A percentile compares a stretch with the other conserved stretches of the same genome.
These are phyloP conservation scores for Limnephilus marmoratus DNA, from an alignment of 2,888 invertebrate species.

Conservation along the genomic window DNA sequence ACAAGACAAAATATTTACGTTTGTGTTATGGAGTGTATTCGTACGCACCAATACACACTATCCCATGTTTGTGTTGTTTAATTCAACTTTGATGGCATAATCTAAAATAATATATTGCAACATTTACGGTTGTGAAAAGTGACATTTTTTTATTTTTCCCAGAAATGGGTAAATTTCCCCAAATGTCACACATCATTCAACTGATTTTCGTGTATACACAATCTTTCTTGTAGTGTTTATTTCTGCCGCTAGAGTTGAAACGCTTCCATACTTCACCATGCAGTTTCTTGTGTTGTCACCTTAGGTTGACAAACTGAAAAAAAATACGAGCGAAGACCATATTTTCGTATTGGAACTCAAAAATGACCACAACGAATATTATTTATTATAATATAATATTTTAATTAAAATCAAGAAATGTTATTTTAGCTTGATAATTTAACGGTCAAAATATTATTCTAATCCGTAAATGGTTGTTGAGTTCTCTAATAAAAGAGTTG, in stretches of 20 bases:
- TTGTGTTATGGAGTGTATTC: too few relatives aligned
- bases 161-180: background rate
- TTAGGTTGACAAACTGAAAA: background rate
- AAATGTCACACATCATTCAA: background rate
- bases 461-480: background rate
- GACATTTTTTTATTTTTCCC: background rate
- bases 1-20: too few relatives aligned
- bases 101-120: too few relatives aligned
- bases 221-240: background rate
- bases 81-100: too few relatives aligned
- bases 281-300: constrained; percentile 2
- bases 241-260: background rate
- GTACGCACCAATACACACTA: too few relatives aligned
- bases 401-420: background rate
- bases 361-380: background rate
- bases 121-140: too few relatives aligned
- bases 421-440: background rate
- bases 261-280: background rate
- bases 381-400: background rate
- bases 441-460: background rate
- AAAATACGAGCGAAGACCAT: background rate
- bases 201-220: background rate
- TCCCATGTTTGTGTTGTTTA: too few relatives aligned
- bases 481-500: background rate
- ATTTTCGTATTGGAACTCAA: background rate